Evolutionary conservation across 1,140 invertebrate species (phyloP).

Genomic region (Macrotrachela quadricornifera): DNA sequence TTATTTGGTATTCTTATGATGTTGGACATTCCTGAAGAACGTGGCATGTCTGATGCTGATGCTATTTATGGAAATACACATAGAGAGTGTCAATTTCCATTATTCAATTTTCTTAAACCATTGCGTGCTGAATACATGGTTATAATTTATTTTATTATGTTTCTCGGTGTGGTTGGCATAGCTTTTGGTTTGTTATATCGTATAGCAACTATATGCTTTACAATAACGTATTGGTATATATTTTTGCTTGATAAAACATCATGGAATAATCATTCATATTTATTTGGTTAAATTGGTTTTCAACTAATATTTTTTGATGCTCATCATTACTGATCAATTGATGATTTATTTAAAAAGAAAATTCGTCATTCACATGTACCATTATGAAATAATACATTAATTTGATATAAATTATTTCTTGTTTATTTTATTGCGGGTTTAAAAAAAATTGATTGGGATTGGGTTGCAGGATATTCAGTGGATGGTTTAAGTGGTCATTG

Average conservation of each 20-base stretch:
- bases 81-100: constrained; percentile 54
- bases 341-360: constrained; percentile 34
- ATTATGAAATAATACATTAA: constrained; percentile 64
- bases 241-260: constrained; percentile 61
- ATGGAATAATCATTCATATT: constrained; percentile 83
- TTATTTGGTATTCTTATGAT: constrained; percentile 58
- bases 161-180: constrained; percentile 53
- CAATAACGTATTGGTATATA: constrained; percentile 62
- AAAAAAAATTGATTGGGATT: constrained; percentile 65
- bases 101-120: constrained; percentile 46
- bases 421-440: constrained; percentile 73
- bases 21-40: constrained; percentile 57
- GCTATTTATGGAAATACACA: constrained; percentile 53
- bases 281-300: constrained; percentile 53
- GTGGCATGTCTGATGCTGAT: constrained; percentile 48
- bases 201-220: constrained; percentile 42
- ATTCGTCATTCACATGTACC: constrained; percentile 39
- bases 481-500: constrained; percentile 52
- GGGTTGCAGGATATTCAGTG: constrained; percentile 70
- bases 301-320: constrained; percentile 47
- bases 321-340: constrained; percentile 49
- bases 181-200: constrained; percentile 51
- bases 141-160: constrained; percentile 51
- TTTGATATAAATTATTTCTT: constrained; percentile 56
- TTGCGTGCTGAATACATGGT: constrained; percentile 51